These are phyloP conservation scores for Bathynomus jamesi DNA, from an alignment of 1,140 invertebrate species.

Conservation along the genomic window DNA sequence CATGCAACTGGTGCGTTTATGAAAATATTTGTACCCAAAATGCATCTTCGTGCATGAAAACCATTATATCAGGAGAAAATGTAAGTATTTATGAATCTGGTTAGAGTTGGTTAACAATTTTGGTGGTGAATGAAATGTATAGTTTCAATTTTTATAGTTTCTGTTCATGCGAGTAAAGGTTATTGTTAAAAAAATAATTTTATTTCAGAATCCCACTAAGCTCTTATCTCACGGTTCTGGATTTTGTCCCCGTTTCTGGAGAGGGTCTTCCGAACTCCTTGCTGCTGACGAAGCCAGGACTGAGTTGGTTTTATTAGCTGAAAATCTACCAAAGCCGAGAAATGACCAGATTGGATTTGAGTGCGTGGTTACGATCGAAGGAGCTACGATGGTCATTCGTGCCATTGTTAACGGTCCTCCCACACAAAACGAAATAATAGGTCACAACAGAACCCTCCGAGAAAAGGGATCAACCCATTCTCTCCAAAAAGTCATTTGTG, in stretches of 20 bases:
- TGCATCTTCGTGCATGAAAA: slow-evolving; percentile 65
- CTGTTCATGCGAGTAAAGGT: too few relatives aligned
- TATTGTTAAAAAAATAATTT: too few relatives aligned
- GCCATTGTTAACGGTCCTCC: slow-evolving; percentile 55
- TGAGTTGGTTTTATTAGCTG: slow-evolving; percentile 77
- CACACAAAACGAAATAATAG: not conserved
- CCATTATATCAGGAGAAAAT: slow-evolving; percentile 73
- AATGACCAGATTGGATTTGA: slow-evolving; percentile 71
- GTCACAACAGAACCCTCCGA: not conserved
- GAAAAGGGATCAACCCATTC: slow-evolving; percentile 10
- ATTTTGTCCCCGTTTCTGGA: slow-evolving; percentile 71
- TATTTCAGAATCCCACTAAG: slow-evolving; percentile 60
- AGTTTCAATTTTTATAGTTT: too few relatives aligned
- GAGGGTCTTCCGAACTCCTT: slow-evolving; percentile 56
- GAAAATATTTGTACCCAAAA: slow-evolving; percentile 90
- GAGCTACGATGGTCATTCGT: slow-evolving; percentile 75
- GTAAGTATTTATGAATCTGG: too few relatives aligned
- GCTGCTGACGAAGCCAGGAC: slow-evolving; percentile 80
- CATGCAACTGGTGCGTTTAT: slow-evolving; percentile 92
- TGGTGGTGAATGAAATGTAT: too few relatives aligned
- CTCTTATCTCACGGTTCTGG: slow-evolving; percentile 62
- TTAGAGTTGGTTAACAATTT: too few relatives aligned
- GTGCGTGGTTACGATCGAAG: slow-evolving; percentile 83
- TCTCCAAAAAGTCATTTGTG: slow-evolving; percentile 71
- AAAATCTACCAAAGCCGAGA: slow-evolving; percentile 69